A percentile compares a stretch with the other conserved stretches of the same genome.
These are phyloP conservation scores for Pandemis cinnamomeana DNA, from an alignment of 2,888 invertebrate genomes.

Conservation along the genomic window DNA sequence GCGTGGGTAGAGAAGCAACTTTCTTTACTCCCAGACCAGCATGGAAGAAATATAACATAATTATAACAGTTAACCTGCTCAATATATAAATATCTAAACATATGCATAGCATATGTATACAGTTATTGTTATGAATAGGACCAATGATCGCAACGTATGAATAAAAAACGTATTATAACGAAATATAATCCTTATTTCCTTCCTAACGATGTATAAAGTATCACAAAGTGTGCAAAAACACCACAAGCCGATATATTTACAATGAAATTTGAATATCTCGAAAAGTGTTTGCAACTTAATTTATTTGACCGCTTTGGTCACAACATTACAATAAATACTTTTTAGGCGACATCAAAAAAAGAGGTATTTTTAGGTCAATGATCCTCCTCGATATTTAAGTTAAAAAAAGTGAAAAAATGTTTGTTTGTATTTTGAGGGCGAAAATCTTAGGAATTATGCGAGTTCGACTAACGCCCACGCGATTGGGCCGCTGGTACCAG, in stretches of 20 bases:
- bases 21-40: too few species aligned
- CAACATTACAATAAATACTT: too few species aligned
- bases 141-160: constrained; percentile 7
- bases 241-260: neutral
- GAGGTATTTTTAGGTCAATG: too few species aligned
- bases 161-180: constrained; percentile 23
- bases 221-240: constrained; percentile 9
- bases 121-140: neutral
- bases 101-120: neutral
- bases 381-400: too few species aligned
- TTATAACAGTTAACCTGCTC: neutral
- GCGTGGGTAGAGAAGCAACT: too few species aligned
- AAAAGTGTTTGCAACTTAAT: neutral
- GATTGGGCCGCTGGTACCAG: too few species aligned
- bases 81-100: neutral
- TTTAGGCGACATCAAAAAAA: too few species aligned
- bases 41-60: too few species aligned
- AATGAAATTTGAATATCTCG: constrained; percentile 6
- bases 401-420: too few species aligned
- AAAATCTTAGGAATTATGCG: too few species aligned
- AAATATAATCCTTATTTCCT: constrained; percentile 29
- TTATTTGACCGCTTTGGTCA: constrained; percentile 4
- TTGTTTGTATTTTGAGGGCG: too few species aligned
- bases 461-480: too few species aligned
- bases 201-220: constrained; percentile 24